Evolutionary conservation across 1,140 invertebrate genomes (phyloP).

Genomic region (Artemia franciscana): DNA sequence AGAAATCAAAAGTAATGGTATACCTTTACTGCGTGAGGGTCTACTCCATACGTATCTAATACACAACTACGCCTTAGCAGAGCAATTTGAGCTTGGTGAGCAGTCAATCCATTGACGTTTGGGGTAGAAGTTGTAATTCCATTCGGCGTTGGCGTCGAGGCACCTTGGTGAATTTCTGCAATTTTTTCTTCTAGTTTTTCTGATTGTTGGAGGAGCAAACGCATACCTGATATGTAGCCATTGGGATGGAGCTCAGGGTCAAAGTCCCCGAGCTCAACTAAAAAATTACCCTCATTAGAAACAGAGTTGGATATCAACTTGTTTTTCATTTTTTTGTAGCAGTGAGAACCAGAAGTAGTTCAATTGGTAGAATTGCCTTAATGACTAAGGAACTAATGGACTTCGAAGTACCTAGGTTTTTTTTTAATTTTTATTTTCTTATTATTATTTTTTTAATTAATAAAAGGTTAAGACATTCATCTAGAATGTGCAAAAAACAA

Average conservation of each 20-base stretch:
- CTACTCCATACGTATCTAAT: slow-evolving; percentile 86
- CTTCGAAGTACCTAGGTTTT: no score
- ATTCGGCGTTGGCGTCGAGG: background rate
- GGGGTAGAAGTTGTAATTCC: slow-evolving; percentile 18
- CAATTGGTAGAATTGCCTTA: no score
- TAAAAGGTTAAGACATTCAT: no score
- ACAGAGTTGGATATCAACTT: no score
- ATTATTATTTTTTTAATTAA: no score
- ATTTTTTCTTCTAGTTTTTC: slow-evolving; percentile 63
- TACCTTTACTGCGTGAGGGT: slow-evolving; percentile 96
- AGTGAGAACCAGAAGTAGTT: no score
- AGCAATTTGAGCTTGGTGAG: slow-evolving; percentile 48
- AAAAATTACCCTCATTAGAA: background rate
- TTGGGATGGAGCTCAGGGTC: slow-evolving; percentile 64
- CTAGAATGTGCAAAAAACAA: no score
- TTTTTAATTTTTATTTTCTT: no score
- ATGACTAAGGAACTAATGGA: no score
- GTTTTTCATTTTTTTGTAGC: no score
- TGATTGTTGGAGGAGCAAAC: slow-evolving; percentile 75
- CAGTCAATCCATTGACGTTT: slow-evolving; percentile 35
- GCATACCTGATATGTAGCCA: slow-evolving; percentile 75
- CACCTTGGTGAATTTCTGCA: slow-evolving; percentile 57
- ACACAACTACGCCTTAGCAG: slow-evolving; percentile 68
- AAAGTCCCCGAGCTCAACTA: slow-evolving; percentile 84
- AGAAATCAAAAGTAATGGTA: no score